phyloP scores from a whole-genome alignment of 1,140 invertebrate species.

The Radopholus similis region DNA sequence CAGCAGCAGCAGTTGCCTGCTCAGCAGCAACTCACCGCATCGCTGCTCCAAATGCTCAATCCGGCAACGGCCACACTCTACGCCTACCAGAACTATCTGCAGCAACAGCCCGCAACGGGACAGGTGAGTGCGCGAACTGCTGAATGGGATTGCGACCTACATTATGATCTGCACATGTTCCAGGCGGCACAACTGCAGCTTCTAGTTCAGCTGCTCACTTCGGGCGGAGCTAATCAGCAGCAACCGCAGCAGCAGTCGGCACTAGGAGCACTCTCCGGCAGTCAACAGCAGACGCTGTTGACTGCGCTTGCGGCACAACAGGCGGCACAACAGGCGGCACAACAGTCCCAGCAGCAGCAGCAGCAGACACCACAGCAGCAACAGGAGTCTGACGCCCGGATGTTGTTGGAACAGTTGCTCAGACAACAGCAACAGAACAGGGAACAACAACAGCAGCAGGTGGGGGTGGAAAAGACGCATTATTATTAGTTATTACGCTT shows the following conservation, averaged over 20 bases:
- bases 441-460: neutral
- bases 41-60: constrained; percentile 22
- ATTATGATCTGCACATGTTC: neutral
- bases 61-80: constrained; percentile 4
- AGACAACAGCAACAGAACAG: constrained; percentile 5
- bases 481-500: neutral
- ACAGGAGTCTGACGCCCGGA: neutral
- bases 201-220: constrained; percentile 3
- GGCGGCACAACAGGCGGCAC: constrained; percentile 7
- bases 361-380: constrained; percentile 14
- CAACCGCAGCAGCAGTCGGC: neutral
- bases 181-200: constrained; percentile 9
- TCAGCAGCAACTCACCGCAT: constrained; percentile 15
- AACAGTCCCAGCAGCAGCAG: neutral
- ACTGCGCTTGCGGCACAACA: constrained; percentile 16
- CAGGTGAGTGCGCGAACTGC: neutral
- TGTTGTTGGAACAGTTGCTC: neutral
- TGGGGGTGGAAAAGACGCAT: neutral
- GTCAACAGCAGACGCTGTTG: constrained; percentile 16
- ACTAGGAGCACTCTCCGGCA: neutral
- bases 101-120: constrained; percentile 25
- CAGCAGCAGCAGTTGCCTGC: constrained; percentile 4
- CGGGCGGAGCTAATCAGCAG: neutral
- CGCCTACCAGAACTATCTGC: constrained; percentile 35
- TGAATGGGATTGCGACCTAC: neutral